Evolutionary conservation across 2,113 vertebrate species (phyloP).

Genomic region (Psilopogon haemacephalus): DNA sequence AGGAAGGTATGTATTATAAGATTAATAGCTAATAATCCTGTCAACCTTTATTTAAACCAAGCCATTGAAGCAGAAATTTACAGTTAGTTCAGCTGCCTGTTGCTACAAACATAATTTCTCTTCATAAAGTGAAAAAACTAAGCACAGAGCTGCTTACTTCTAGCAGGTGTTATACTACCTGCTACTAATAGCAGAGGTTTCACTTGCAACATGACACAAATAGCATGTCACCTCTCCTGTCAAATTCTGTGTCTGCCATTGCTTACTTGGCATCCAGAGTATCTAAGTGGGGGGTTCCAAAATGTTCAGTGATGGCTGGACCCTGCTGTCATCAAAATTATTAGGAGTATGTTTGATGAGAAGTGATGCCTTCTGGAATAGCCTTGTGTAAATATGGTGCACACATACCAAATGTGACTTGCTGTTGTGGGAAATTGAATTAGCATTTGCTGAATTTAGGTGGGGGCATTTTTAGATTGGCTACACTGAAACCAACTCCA

Average conservation of each 20-base stretch:
- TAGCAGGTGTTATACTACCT: not conserved
- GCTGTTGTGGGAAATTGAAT: not conserved
- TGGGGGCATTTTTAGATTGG: not conserved
- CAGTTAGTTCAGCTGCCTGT: not conserved
- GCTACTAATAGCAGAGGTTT: not conserved
- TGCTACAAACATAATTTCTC: not conserved
- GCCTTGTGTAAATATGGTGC: not conserved
- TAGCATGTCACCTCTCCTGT: fast-evolving
- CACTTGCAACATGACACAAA: not conserved
- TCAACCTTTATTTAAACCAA: slow-evolving; percentile 19
- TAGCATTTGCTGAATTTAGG: not conserved
- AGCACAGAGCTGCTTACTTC: not conserved
- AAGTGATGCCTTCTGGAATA: not conserved
- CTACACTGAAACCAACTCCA: not conserved
- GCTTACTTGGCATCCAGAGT: not conserved
- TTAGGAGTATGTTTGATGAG: not conserved
- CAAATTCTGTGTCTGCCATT: not conserved
- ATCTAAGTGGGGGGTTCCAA: not conserved
- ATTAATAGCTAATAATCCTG: slow-evolving; percentile 25
- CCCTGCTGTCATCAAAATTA: not conserved
- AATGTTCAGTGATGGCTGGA: not conserved
- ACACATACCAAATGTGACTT: fast-evolving
- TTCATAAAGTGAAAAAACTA: not conserved
- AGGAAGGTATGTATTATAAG: not conserved
- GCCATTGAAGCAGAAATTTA: not conserved